Evolutionary conservation across 1,140 invertebrate genomes (phyloP).

Genomic region (Brachionus asplanchnoidis): DNA sequence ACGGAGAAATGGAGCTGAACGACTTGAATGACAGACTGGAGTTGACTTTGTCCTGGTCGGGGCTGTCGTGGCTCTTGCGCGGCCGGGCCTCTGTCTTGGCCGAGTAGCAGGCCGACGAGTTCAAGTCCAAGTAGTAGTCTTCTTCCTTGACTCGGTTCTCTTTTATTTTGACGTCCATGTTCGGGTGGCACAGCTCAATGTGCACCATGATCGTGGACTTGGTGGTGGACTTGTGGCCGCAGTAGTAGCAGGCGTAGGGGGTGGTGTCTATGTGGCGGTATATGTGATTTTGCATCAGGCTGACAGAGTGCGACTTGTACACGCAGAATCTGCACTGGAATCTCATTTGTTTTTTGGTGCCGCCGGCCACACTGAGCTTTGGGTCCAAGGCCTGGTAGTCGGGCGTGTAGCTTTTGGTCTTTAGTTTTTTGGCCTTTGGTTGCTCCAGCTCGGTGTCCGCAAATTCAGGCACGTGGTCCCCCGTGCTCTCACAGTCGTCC

Average conservation of each 20-base stretch:
- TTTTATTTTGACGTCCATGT: constrained; percentile 37
- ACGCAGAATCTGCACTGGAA: constrained; percentile 32
- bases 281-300: constrained; percentile 38
- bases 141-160: constrained; percentile 36
- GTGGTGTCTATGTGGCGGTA: constrained; percentile 39
- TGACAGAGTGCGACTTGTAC: constrained; percentile 13
- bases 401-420: not conserved
- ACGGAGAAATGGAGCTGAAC: not conserved
- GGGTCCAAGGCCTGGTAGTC: not conserved
- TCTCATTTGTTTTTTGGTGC: constrained; percentile 29
- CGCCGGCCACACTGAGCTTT: not conserved
- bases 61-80: not conserved
- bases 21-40: not conserved
- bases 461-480: not conserved
- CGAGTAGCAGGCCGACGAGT: not conserved
- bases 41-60: not conserved
- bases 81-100: not conserved
- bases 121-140: constrained; percentile 32
- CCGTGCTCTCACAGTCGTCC: not conserved
- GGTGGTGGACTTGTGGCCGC: constrained; percentile 41
- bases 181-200: constrained; percentile 41
- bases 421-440: not conserved
- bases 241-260: constrained; percentile 35
- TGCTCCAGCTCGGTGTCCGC: not conserved
- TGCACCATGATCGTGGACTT: constrained; percentile 42